Base-by-base conservation (phyloP, 2,888 invertebrate genomes). In the Ichneumoninae sp. region DNA sequence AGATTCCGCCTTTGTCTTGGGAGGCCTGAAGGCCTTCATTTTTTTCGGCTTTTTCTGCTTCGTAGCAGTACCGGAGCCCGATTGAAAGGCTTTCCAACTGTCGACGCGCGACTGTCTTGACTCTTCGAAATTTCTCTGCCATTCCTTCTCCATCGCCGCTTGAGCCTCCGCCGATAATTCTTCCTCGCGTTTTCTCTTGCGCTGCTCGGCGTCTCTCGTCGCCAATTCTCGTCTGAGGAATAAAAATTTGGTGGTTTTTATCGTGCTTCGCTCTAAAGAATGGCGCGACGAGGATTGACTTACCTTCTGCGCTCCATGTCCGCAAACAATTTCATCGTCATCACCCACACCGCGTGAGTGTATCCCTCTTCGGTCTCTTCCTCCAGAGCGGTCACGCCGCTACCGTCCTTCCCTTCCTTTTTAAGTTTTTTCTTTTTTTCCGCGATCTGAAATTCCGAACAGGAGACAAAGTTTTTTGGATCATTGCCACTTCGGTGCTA, bases 101-200 rank as follows among this genome's bases (percentile, higher is more conserved):
- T 98, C 97, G 0, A 98, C 98, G 86, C 98, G 95, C 90, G 96
- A 98, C 95, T 98, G 98, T 86, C 98, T 95, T 63, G 98, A 98
- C 95, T 98, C 98, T 96, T 99, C 99, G 94, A 99, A 99, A 94
- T 99, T 99, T 93, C 99, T 98, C 88, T 99, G 98, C 98, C 99
- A 99, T 93, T 99, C 99, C 89, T 98, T 97, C 91, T 99, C 98
- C 69, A 97, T 94, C 83, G 98, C 97, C 83, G 96, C 95, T 90
- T 97, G 97, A 91, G 99, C 98, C 91, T 98, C 98, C 78, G 98
- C 98, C 83, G 98, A 98, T 74, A 98, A 96, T 95, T 99, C 98
- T 22, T 97, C 96, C 94, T 99, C 99, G 8, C 99, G 95, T 94
- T 98, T 98, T 66, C 99, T 95, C 93, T 99, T 99, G 76, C 98